A percentile compares a stretch with the other conserved stretches of the same genome.
These are phyloP conservation scores for Rhabdomys pumilio DNA, from an alignment of 2,797 vertebrate species.

Conservation along the genomic window DNA sequence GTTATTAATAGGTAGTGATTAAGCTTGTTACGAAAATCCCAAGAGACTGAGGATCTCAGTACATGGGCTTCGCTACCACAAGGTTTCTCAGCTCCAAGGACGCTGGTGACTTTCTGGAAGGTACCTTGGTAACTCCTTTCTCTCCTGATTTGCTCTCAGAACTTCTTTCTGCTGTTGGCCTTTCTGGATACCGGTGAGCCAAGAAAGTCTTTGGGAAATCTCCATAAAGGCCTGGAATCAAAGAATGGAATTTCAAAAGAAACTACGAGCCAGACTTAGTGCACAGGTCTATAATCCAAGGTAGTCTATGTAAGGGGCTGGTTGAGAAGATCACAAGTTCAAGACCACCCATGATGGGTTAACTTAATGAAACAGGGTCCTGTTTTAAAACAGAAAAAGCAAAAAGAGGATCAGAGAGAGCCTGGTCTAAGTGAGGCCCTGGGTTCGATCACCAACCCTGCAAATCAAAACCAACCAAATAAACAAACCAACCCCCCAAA, in stretches of 20 bases:
- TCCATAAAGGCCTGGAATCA: background rate
- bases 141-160: background rate
- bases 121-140: background rate
- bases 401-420: background rate
- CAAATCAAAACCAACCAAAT: background rate
- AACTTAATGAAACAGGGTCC: background rate
- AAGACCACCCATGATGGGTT: background rate
- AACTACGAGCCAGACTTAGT: background rate
- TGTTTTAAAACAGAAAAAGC: background rate
- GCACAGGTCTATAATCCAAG: background rate
- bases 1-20: background rate
- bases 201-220: constrained; percentile 34
- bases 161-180: background rate
- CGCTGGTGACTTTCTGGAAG: background rate
- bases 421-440: background rate
- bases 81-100: background rate
- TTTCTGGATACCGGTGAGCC: background rate
- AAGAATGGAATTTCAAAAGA: background rate
- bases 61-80: background rate
- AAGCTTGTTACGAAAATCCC: constrained; percentile 20
- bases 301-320: background rate
- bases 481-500: background rate
- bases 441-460: background rate
- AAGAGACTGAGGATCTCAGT: background rate
- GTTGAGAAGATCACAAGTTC: background rate